Evolutionary conservation across 2,113 vertebrate species (phyloP).

Genomic region (Dendropsophus ebraccatus): DNA sequence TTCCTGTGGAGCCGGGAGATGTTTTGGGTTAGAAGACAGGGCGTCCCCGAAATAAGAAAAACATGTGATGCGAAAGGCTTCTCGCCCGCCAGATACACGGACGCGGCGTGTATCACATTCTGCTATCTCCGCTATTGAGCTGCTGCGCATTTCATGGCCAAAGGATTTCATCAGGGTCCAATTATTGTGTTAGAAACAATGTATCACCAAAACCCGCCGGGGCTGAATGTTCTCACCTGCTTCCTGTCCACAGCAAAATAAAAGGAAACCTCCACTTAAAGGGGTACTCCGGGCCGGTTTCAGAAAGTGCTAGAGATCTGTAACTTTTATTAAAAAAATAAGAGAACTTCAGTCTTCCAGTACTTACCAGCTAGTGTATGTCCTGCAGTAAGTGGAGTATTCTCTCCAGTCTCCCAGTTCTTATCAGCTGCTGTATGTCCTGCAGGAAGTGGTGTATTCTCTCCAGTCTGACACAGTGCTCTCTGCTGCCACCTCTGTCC

Average conservation of each 20-base stretch:
- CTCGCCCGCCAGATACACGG: slow-evolving; percentile 1
- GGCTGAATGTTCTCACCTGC: slow-evolving; percentile 20
- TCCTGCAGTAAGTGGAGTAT: too few relatives aligned
- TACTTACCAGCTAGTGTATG: too few relatives aligned
- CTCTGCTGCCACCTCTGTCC: too few relatives aligned
- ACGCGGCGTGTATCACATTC: neutral
- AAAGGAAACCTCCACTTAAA: neutral
- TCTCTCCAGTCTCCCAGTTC: too few relatives aligned
- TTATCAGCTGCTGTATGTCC: too few relatives aligned
- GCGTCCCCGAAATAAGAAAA: slow-evolving; percentile 43
- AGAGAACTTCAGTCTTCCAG: too few relatives aligned
- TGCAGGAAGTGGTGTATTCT: too few relatives aligned
- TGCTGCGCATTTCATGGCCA: neutral
- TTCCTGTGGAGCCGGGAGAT: slow-evolving; percentile 50
- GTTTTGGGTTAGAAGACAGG: slow-evolving; percentile 47
- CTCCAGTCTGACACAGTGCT: too few relatives aligned
- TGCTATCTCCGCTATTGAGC: neutral
- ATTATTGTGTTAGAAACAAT: neutral
- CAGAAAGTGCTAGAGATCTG: too few relatives aligned
- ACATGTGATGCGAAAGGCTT: neutral
- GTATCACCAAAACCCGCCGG: too few relatives aligned
- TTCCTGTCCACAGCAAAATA: slow-evolving; percentile 5
- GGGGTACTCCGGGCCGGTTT: too few relatives aligned
- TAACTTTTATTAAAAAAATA: too few relatives aligned
- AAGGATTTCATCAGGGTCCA: neutral